phyloP scores from a whole-genome alignment of 2,888 invertebrate species.

The Rhagonycha fulva region DNA sequence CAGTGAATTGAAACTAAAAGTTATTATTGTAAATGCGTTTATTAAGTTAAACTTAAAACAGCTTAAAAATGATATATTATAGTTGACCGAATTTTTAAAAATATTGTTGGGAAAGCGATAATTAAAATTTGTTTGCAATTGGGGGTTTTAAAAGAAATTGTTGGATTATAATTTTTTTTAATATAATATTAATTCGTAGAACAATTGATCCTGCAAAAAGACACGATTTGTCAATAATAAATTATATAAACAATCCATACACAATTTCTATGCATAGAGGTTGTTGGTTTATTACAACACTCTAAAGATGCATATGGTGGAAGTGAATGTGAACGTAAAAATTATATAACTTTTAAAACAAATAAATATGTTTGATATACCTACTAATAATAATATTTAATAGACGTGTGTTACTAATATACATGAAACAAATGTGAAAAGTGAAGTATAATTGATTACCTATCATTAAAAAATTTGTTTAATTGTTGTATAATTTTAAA shows the following conservation, averaged over 20 bases:
- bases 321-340: background rate
- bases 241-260: background rate
- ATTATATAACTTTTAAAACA: background rate
- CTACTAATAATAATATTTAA: no score
- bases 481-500: background rate
- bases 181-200: background rate
- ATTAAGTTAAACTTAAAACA: no score
- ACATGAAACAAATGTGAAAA: background rate
- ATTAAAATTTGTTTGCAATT: no score
- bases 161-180: background rate
- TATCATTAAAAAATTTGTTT: background rate
- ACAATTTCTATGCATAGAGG: background rate
- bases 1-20: no score
- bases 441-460: background rate
- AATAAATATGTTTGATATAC: background rate
- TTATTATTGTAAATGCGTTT: no score
- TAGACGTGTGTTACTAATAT: no score
- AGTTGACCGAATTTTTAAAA: no score
- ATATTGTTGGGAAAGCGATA: no score
- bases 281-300: background rate
- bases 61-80: no score
- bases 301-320: background rate
- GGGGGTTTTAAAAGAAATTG: no score
- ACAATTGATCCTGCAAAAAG: background rate
- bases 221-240: background rate